Evolutionary conservation across 1,140 invertebrate species (phyloP), one percentile per base, ranked within the genome.

Genomic region (Calephelis virginiensis): DNA sequence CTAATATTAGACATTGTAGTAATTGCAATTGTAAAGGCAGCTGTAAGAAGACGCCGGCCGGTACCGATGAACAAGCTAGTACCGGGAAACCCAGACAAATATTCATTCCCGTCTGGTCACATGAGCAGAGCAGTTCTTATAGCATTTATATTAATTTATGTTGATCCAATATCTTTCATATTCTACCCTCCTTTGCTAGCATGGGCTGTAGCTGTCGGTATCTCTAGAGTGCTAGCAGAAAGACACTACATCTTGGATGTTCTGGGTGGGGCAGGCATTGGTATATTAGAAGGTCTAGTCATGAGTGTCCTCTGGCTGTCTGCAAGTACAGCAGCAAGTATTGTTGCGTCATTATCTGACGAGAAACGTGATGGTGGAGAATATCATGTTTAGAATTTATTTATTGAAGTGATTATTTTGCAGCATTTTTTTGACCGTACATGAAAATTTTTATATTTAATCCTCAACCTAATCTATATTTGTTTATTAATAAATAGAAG

Each of bases 101-200:
- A 95, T 83, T 98, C 97, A 46, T 99, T 99, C 87, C 98, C 98
- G 38, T 99, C 98, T 0, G 98, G 98, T 0, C 98, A 99, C 91
- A 94, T 97, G 2, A 97, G 97, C n/a, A 91, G 98, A 76, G 94
- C 97, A 9, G 92, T 95, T 10, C 94, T 97, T 80, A 87, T 99
- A 12, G 91, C 94, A 1, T 94, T 94, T 59, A 96, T 97, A 76
- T 95, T 96, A 66, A 92, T 93, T 0, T 89, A 92, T 70, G 73
- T 96, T 9, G 93, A 93, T 86, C 93, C 95, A 0, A 63, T 95
- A 1, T 85, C 93, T 14, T 79, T 94, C 9, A 74, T 96, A 50
- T 94, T 93, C 43, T 85, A 92, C 50, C 93, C 93, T 46, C 91
- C 95, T 0, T 67, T 98, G 8, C 73, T 95, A 5, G 92, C 94